These are phyloP conservation scores for Caenorhabditis parvicauda DNA, from an alignment of 2,888 invertebrate species.

Conservation along the genomic window DNA sequence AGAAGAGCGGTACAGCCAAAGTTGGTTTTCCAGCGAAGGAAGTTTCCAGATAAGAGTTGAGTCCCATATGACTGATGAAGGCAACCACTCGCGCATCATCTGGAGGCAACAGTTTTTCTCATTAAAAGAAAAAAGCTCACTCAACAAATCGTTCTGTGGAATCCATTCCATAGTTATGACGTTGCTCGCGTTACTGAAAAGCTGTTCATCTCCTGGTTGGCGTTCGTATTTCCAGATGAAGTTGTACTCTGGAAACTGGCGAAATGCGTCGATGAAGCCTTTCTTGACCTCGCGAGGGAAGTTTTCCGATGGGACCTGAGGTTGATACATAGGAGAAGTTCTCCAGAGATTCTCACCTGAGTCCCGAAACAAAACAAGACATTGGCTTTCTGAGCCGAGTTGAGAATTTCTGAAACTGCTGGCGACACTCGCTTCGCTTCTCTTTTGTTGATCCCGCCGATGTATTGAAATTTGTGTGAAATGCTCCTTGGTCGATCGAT, in stretches of 20 bases:
- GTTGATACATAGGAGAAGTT: too few species aligned
- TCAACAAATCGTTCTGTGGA: conserved; percentile 43
- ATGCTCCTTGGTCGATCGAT: conserved; percentile 39
- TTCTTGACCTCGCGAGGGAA: conserved; percentile 22
- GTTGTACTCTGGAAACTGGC: conserved; percentile 35
- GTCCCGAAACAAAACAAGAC: conserved; percentile 48
- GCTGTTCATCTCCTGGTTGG: conserved; percentile 10
- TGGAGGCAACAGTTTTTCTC: too few species aligned
- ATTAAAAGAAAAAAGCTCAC: conserved; percentile 19
- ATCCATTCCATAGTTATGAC: conserved; percentile 35
- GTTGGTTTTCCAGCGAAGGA: conserved; percentile 40
- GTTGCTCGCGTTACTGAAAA: conserved; percentile 33
- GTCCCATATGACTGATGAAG: conserved; percentile 43
- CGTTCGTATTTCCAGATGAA: conserved; percentile 44
- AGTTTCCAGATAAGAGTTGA: conserved; percentile 40
- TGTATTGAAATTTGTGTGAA: conserved; percentile 42
- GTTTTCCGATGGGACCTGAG: conserved; percentile 7
- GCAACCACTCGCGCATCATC: conserved; percentile 24
- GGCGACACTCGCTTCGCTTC: conserved; percentile 8
- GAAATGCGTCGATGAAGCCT: conserved; percentile 32
- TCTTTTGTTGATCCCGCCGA: conserved; percentile 40
- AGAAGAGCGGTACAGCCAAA: conserved; percentile 39
- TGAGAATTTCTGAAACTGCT: conserved; percentile 13
- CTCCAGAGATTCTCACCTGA: conserved; percentile 14
- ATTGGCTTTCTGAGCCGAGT: conserved; percentile 17